A percentile compares a stretch with the other conserved stretches of the same genome.
phyloP scores from a whole-genome alignment of 2,113 vertebrate species.

The Myotis lucifugus region DNA sequence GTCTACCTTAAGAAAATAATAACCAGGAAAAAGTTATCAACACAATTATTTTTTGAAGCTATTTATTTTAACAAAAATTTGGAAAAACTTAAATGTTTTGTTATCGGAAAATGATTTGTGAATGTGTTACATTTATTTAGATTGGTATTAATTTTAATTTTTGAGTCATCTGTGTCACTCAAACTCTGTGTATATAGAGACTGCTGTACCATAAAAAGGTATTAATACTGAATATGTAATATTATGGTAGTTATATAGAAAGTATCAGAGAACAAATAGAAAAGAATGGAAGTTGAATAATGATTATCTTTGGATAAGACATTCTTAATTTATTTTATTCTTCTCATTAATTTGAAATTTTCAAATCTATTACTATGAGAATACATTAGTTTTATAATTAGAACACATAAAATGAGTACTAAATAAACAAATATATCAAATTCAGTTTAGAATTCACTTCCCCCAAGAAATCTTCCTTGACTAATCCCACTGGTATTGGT shows the following conservation, averaged over 20 bases:
- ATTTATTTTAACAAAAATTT: neutral
- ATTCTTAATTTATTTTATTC: neutral
- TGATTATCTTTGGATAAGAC: neutral
- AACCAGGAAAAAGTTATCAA: neutral
- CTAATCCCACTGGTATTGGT: conserved; percentile 51
- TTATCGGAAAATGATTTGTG: neutral
- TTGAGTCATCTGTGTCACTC: neutral
- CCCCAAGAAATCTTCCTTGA: conserved; percentile 38
- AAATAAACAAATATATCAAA: conserved; percentile 55
- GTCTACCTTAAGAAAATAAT: conserved; percentile 21
- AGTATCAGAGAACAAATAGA: neutral
- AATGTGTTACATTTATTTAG: neutral
- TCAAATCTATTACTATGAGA: conserved; percentile 3
- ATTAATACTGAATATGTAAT: neutral
- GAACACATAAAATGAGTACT: conserved; percentile 36
- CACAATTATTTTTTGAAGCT: neutral
- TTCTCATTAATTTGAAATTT: conserved; percentile 57
- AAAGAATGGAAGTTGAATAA: neutral
- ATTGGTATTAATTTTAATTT: neutral
- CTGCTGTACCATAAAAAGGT: neutral
- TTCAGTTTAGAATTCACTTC: conserved; percentile 60
- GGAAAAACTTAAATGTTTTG: neutral
- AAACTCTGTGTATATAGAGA: neutral
- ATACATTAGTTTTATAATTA: conserved; percentile 61
- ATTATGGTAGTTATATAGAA: neutral